These are phyloP conservation scores for Nothobranchius furzeri DNA, from an alignment of 2,113 vertebrate genomes.

Conservation along the genomic window DNA sequence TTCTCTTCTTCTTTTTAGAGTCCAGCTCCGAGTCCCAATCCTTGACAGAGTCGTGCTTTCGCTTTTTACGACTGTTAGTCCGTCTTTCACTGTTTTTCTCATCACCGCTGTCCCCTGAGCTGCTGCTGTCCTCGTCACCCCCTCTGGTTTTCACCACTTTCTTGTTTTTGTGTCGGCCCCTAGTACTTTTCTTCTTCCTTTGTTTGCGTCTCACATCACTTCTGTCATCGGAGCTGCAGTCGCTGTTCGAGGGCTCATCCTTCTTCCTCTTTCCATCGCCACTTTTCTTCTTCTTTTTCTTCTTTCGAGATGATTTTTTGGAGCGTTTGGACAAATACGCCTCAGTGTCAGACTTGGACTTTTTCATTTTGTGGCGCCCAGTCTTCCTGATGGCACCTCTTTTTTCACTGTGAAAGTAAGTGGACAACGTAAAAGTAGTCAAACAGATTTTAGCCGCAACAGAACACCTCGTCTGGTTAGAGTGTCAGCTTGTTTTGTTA, in stretches of 20 bases:
- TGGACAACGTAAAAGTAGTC: background rate
- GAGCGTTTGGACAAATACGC: conserved; percentile 80
- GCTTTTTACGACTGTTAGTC: conserved; percentile 53
- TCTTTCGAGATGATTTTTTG: conserved; percentile 90
- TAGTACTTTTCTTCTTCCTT: conserved; percentile 71
- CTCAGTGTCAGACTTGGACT: conserved; percentile 73
- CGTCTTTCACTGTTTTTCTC: conserved; percentile 30
- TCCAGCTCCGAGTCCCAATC: conserved; percentile 61
- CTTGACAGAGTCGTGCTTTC: conserved; percentile 63
- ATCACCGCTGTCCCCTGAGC: conserved; percentile 54
- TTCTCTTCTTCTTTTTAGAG: conserved; percentile 73
- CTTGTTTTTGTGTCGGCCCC: conserved; percentile 70
- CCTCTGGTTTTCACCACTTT: conserved; percentile 72
- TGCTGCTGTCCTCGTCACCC: conserved; percentile 66
- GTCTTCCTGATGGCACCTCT: conserved; percentile 61
- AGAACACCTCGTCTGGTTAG: background rate
- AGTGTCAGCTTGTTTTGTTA: too few relatives aligned
- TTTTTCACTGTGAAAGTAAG: conserved; percentile 49
- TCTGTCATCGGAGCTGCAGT: conserved; percentile 60
- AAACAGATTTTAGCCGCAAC: background rate
- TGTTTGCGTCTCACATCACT: conserved; percentile 51
- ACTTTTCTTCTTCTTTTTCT: conserved; percentile 86
- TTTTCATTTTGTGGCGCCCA: conserved; percentile 79
- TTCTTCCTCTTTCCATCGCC: conserved; percentile 64
- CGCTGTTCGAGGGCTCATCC: conserved; percentile 64